These are phyloP conservation scores for Zeugodacus cucurbitae DNA, from an alignment of 1,140 invertebrate genomes.

Conservation along the genomic window DNA sequence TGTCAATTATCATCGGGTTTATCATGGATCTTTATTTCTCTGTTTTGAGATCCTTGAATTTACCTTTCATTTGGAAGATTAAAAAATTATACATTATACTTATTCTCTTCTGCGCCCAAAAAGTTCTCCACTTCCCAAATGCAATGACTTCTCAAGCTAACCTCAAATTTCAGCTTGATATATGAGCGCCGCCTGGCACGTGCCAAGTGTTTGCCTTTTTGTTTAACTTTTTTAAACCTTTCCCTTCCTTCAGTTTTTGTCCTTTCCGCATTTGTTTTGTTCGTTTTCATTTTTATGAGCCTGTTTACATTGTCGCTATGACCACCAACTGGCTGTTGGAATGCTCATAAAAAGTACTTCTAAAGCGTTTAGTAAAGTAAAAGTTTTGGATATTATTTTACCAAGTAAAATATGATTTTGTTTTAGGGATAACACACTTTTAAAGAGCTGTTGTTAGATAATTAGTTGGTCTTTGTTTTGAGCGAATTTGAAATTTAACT, in stretches of 20 bases:
- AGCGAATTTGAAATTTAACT: too few relatives aligned
- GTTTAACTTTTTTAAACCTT: not conserved
- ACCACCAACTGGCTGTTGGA: not conserved
- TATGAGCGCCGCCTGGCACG: not conserved
- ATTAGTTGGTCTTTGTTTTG: too few relatives aligned
- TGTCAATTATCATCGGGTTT: too few relatives aligned
- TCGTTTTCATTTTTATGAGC: not conserved
- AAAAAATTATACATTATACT: too few relatives aligned
- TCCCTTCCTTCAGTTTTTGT: not conserved
- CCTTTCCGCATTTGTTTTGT: not conserved
- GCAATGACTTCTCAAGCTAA: too few relatives aligned
- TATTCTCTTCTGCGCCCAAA: not conserved
- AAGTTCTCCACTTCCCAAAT: too few relatives aligned
- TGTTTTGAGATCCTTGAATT: too few relatives aligned
- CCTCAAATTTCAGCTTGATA: not conserved
- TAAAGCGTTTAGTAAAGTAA: not conserved
- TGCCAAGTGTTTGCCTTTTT: not conserved
- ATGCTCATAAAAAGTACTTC: not conserved
- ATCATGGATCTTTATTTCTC: too few relatives aligned
- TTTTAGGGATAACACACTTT: not conserved
- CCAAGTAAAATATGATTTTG: not conserved
- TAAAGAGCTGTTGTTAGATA: not conserved
- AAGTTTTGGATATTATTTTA: not conserved
- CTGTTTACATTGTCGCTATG: not conserved
- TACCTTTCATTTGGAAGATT: too few relatives aligned